Conservation (phyloP, 2,797 vertebrate species). For the Tenualosa ilisha region DNA sequence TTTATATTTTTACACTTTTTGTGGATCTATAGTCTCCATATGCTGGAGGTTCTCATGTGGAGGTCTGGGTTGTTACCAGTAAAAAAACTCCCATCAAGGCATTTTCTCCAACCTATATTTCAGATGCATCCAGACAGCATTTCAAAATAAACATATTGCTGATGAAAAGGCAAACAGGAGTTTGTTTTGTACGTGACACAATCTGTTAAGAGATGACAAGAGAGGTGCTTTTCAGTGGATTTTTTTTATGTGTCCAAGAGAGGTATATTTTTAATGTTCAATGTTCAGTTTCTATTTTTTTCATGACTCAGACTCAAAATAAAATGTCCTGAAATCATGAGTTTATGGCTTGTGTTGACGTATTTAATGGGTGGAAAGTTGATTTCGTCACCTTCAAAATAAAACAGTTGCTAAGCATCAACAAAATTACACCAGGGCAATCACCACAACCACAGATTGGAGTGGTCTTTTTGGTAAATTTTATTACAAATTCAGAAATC, state of each 20-base stretch:
- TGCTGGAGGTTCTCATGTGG: neutral
- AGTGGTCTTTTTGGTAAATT: slow-evolving; percentile 18
- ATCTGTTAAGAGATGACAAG: neutral
- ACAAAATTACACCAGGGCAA: neutral
- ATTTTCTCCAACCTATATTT: neutral
- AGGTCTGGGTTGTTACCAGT: neutral
- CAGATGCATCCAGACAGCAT: neutral
- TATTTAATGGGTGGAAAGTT: too few species aligned
- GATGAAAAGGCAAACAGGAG: neutral
- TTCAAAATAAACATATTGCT: neutral
- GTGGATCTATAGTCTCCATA: neutral
- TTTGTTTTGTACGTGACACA: neutral
- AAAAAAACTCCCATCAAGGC: neutral
- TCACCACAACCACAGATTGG: slow-evolving; percentile 9
- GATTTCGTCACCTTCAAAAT: neutral
- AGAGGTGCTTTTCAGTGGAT: neutral
- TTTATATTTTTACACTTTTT: slow-evolving; percentile 6
- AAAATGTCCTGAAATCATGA: slow-evolving; percentile 18
- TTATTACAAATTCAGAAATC: slow-evolving; percentile 46
- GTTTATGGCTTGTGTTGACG: neutral
- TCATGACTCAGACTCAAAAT: slow-evolving; percentile 11
- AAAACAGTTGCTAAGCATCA: neutral
- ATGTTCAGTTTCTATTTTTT: neutral
- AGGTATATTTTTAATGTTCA: slow-evolving; percentile 21
- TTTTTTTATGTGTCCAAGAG: slow-evolving; percentile 1